Conservation (phyloP, 37 sponge, comb jelly and placozoan genomes). For the Amphimedon queenslandica region DNA sequence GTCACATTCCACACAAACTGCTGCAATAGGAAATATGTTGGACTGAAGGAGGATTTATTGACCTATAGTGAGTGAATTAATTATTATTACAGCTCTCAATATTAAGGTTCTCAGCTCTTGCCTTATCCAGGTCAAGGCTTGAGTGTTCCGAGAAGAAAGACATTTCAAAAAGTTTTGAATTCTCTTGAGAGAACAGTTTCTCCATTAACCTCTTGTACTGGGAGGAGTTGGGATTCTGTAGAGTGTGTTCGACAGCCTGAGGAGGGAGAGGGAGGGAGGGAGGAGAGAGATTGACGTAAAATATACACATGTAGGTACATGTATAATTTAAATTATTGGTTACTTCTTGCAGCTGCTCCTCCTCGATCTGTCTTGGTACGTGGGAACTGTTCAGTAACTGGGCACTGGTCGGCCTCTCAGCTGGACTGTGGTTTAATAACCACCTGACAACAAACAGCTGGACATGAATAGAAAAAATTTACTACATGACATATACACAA, state of each 20-base stretch:
- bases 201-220: slow-evolving; percentile 62
- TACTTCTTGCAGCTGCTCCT: slow-evolving; percentile 78
- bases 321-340: not conserved
- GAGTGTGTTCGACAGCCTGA: slow-evolving; percentile 61
- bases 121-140: no score
- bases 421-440: slow-evolving; percentile 73
- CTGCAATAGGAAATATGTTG: slow-evolving; percentile 22
- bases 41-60: slow-evolving; percentile 34
- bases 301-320: no score
- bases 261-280: no score
- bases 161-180: slow-evolving; percentile 15
- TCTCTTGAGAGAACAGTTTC: slow-evolving; percentile 59
- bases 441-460: slow-evolving; percentile 50
- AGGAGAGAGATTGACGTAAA: no score
- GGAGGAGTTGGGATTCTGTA: slow-evolving; percentile 63
- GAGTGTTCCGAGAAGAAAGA: slow-evolving; percentile 44
- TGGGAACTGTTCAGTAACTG: slow-evolving; percentile 69
- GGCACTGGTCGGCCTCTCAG: slow-evolving; percentile 72
- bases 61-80: not conserved
- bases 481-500: no score
- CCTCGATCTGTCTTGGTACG: slow-evolving; percentile 87
- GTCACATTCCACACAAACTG: slow-evolving; percentile 38
- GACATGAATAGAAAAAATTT: no score
- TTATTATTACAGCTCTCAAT: no score
- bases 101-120: no score